Evolutionary conservation across 1,140 invertebrate species (phyloP), one percentile per base, ranked within the genome.

Genomic region (Drosophila kohkoa): DNA sequence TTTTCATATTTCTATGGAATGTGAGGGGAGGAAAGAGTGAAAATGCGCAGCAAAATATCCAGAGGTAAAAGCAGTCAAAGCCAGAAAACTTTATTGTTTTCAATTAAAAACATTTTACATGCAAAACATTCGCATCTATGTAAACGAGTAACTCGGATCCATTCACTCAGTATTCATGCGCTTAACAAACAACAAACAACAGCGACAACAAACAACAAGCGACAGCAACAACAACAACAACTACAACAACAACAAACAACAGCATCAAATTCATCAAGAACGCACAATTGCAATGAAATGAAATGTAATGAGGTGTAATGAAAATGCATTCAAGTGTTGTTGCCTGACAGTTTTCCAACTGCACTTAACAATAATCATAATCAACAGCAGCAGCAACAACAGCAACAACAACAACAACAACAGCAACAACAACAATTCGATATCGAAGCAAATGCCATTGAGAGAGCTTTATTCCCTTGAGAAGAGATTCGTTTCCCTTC

Each of bases 61-160:
- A 55, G 60, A 65, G 25, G 45, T 28, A 55, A 25, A 25, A 48
- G 49, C 48, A 20, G 43, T 63, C 76, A 67, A 60, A 77, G 72
- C 67, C 77, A 74, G 86, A 67, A 85, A 54, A 85, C 81, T 89
- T 89, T 89, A 89, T 89, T 89, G 86, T 89, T 89, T 89, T 89
- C 85, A 89, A 89, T 89, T 89, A 89, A 89, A 89, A 89, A 89
- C 85, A 89, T 88, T 80, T 80, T 89, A 79, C 85, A 88, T 88
- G 87, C 85, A 89, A 68, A 80, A 77, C 65, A 77, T 77, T 65
- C 75, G 65, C 74, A 76, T 76, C 58, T 66, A 72, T 65, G 72
- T 66, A 79, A 79, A 79, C 82, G 76, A 81, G 85, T 82, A 66
- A 63, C 77, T 87, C 78, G 79, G 79, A 71, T 82, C 65, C 82